Base-by-base conservation (phyloP, 2,888 invertebrate species). In the Diploptera punctata region DNA sequence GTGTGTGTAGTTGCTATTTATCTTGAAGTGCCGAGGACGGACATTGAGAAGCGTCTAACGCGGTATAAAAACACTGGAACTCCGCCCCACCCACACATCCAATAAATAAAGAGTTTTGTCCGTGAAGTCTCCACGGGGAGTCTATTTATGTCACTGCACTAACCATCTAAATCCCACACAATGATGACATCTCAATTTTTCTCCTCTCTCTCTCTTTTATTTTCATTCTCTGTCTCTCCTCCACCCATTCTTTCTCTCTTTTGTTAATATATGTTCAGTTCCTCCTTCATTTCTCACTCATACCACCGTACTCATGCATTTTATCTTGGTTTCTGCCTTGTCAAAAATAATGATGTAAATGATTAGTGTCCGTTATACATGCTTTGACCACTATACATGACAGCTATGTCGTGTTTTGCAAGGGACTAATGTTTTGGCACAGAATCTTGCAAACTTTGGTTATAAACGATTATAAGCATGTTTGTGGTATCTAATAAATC, bases 21-120 rank as follows among this genome's bases (percentile, higher is more conserved):
- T 47, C 18, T 47, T 47, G 21, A 52, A 52, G 52, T 52, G 21
- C 52, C 52, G 52, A 21, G 52, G 13, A 52, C 13, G 19, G 52
- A 24, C 52, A 52, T 52, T 52, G 52, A 52, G 52, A 52, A 52
- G 24, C 52, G 24, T 52, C 52, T 24, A 47, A 52, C 52, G 52
- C 24, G 52, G 49, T 38, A 62, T 62, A 62, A 62, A 62, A 38
- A 62, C 62, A 19, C 4, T 33, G 10, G 24, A 43, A 43, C 62
- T 21, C 33, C 38, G 38, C 62, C 62, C 49, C 62, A 44, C 62
- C 52, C 24, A 71, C 65, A 18, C 70, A 49, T 31, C 31, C 70
- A 70, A 62, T 71, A 71, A 71, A 71, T 71, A 71, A 71, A 71
- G 62, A 62, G 62, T 62, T 65, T 65, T 24, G 38, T 71, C 70